Base-by-base conservation (phyloP, 2,113 vertebrate genomes). In the Chloropsis cyanopogon region DNA sequence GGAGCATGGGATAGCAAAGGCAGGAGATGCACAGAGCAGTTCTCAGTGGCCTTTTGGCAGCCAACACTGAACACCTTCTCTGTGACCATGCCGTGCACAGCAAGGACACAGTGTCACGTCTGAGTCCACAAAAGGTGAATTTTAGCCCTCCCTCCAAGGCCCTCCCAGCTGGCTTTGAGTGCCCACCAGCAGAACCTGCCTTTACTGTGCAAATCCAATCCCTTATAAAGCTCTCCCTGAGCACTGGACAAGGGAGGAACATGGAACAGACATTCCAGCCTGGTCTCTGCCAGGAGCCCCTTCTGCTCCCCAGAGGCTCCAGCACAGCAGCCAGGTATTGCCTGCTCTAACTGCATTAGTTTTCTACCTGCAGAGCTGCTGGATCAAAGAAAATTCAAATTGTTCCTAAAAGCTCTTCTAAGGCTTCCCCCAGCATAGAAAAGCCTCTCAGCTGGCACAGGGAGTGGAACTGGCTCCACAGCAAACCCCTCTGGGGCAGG, bases 31-130 rank as follows among this genome's bases (percentile, higher is more conserved):
- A 49, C 14, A 29, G 24, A 56, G 7, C 4, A 19, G 19, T 24
- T 86, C 57, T 29, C 4, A 0, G 24, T 44, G 66, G 49, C n/a
- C n/a, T 72, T 82, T 37, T 61, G 60, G 57, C 49, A 60, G 8
- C 39, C 28, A 61, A 5, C 29, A 17, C 17, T 7, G 6, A 71
- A 21, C 21, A 22, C 16, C 23, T 9, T 5, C 77, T 6, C 21
- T 31, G 54, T 17, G 49, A 53, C 44, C 16, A 2, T 0, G 14
- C 7, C 1, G 65, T 1, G 44, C 57, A 8, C 60, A 29, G 25
- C 7, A 7, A 76, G 66, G 41, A 21, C 6, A 3, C 0, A 0
- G 14, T 11, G 14, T 14, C 49, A 8, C 0, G 4, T 9, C 77
- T 5, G 56, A 37, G 28, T 4, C 37, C 37, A 24, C 28, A 17